Conservation (phyloP, 2,888 invertebrate species). For the Hybos culiciformis region DNA sequence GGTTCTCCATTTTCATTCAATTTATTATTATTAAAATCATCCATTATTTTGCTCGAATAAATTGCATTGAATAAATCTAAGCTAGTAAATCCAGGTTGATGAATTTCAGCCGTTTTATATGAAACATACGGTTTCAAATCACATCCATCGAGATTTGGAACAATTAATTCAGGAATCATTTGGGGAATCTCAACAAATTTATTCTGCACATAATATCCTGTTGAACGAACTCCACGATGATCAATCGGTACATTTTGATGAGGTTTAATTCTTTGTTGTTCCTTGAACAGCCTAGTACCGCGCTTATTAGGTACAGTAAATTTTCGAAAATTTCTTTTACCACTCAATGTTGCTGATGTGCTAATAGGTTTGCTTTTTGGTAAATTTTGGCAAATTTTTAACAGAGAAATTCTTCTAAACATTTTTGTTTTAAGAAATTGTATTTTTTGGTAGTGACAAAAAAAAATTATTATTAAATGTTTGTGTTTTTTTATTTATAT, state of each 20-base stretch:
- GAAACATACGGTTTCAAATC: conserved; percentile 89
- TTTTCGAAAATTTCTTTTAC: conserved; percentile 73
- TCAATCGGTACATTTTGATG: conserved; percentile 53
- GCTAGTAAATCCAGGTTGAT: conserved; percentile 70
- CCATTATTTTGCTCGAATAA: conserved; percentile 63
- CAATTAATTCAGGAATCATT: conserved; percentile 83
- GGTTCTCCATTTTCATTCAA: conserved; percentile 55
- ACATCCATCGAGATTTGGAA: conserved; percentile 75
- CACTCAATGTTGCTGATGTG: conserved; percentile 40
- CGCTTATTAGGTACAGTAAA: conserved; percentile 63
- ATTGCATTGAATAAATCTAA: conserved; percentile 68
- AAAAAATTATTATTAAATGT: too few species aligned
- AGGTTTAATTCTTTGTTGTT: conserved; percentile 34
- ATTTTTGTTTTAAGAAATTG: too few species aligned
- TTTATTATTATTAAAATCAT: conserved; percentile 58
- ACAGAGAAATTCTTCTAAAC: too few species aligned
- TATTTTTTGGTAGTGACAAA: too few species aligned
- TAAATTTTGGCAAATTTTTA: too few species aligned
- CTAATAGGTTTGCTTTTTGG: too few species aligned
- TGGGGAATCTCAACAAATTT: conserved; percentile 58
- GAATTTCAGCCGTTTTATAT: conserved; percentile 61
- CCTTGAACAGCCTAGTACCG: conserved; percentile 53
- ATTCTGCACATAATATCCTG: conserved; percentile 41
- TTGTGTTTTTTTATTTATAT: too few species aligned
- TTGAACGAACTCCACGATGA: conserved; percentile 53